Percentiles rank a stretch among this genome's conserved stretches.
Evolutionary conservation across 2,113 vertebrate genomes (phyloP).

Genomic region (Pithys albifrons): DNA sequence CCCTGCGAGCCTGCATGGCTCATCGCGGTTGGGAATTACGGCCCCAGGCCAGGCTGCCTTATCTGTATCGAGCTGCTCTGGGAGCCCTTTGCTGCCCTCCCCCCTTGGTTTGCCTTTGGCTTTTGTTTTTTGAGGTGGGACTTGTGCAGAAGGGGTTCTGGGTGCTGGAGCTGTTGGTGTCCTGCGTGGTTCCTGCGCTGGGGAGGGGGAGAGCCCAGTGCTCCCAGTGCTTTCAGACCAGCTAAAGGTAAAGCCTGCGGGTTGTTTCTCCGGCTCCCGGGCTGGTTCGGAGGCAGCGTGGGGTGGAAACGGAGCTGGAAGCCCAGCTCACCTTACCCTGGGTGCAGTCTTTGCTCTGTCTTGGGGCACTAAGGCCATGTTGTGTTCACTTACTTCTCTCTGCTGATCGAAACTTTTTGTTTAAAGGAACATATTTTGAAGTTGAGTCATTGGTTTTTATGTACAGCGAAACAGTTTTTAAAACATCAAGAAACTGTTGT

Average conservation of each 20-base stretch:
- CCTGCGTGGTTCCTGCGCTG: not conserved
- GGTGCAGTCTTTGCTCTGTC: not conserved
- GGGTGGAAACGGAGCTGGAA: not conserved
- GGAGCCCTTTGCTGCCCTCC: not conserved
- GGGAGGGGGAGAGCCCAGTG: not conserved
- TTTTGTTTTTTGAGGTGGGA: not conserved
- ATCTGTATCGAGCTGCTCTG: not conserved
- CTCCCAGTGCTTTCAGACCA: not conserved
- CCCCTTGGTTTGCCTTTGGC: not conserved
- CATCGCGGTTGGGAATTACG: not conserved
- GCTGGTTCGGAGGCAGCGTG: not conserved
- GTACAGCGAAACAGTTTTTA: not conserved
- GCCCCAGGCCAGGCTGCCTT: not conserved
- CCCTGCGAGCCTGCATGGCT: fast-evolving
- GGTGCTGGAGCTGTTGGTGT: not conserved
- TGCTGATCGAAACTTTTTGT: not conserved
- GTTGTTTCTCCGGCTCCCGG: not conserved
- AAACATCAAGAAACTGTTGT: not conserved
- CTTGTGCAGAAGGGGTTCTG: not conserved
- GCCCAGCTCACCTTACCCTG: not conserved
- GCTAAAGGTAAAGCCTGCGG: not conserved
- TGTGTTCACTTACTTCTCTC: not conserved
- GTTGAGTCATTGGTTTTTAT: not conserved
- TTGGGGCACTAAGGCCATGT: not conserved
- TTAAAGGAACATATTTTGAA: not conserved